Percentiles rank a stretch among this genome's conserved stretches.
Evolutionary conservation across 2,797 vertebrate species (phyloP).

Genomic region (Lerista edwardsae): DNA sequence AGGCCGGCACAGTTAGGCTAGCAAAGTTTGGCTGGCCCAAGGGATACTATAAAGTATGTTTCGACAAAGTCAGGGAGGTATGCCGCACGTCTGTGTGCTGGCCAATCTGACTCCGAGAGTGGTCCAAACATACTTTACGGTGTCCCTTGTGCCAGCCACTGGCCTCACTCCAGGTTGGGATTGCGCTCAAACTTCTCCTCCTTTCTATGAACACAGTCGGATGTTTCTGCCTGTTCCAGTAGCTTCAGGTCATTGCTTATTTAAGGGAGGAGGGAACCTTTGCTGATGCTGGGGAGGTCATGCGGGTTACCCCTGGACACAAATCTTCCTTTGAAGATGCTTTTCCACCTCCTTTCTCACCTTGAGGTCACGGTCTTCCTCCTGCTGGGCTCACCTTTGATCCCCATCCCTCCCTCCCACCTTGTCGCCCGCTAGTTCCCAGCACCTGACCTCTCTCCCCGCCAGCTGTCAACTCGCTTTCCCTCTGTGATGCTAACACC

Average conservation of each 20-base stretch:
- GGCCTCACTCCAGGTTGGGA: no score
- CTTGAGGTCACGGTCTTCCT: constrained; percentile 10
- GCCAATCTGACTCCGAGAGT: no score
- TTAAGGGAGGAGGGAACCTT: not conserved
- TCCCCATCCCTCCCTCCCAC: constrained; percentile 28
- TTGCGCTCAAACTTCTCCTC: not conserved
- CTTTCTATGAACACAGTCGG: accelerated
- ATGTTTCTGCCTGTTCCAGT: not conserved
- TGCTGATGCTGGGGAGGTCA: constrained; percentile 18
- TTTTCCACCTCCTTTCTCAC: not conserved
- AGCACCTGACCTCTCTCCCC: constrained; percentile 51
- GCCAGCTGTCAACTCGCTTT: constrained; percentile 35
- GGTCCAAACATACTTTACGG: no score
- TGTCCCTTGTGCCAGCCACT: no score
- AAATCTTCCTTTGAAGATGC: not conserved
- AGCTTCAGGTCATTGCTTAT: not conserved
- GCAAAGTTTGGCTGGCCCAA: no score
- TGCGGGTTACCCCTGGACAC: not conserved
- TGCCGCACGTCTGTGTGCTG: no score
- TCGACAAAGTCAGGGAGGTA: no score
- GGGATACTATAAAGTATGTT: no score
- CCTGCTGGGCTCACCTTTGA: constrained; percentile 33
- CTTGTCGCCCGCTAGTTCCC: constrained; percentile 29
- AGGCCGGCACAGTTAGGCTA: no score
- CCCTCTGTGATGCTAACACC: not conserved